phyloP scores from a whole-genome alignment of 2,113 vertebrate species.

The Blennius ocellaris region DNA sequence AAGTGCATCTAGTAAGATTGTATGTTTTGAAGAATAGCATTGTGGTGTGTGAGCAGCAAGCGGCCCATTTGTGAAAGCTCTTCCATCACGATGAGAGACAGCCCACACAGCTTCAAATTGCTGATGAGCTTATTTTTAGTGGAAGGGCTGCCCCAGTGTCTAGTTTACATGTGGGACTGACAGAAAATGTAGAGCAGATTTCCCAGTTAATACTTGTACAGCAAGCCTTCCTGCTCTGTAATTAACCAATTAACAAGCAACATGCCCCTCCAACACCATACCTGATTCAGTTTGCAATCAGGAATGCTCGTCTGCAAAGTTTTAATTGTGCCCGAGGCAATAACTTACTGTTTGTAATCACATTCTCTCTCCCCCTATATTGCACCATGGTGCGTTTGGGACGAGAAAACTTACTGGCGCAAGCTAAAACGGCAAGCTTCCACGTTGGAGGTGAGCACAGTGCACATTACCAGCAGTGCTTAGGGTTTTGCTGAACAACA shows the following conservation, averaged over 20 bases:
- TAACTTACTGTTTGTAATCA: slow-evolving; percentile 99
- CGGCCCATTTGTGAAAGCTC: slow-evolving; percentile 54
- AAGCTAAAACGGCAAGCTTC: slow-evolving; percentile 92
- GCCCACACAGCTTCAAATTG: slow-evolving; percentile 73
- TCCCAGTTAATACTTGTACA: slow-evolving; percentile 86
- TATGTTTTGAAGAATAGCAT: slow-evolving; percentile 31
- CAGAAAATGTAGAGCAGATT: slow-evolving; percentile 75
- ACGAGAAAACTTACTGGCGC: slow-evolving; percentile 89
- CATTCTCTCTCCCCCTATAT: slow-evolving; percentile 93
- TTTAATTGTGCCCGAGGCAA: slow-evolving; percentile 98
- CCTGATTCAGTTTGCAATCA: slow-evolving; percentile 96
- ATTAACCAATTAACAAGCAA: slow-evolving; percentile 98
- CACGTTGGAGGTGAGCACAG: slow-evolving; percentile 90
- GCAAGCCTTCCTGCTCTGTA: slow-evolving; percentile 86
- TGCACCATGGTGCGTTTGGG: slow-evolving; percentile 89
- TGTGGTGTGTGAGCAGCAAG: slow-evolving; percentile 43
- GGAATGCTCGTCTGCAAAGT: slow-evolving; percentile 95
- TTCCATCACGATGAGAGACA: slow-evolving; percentile 70
- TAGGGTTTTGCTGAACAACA: slow-evolving; percentile 90
- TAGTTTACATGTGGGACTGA: slow-evolving; percentile 67
- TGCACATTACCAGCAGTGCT: slow-evolving; percentile 89
- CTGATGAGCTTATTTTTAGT: slow-evolving; percentile 81
- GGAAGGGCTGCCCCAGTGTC: slow-evolving; percentile 69
- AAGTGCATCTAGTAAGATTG: slow-evolving; percentile 23
- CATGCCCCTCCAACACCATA: slow-evolving; percentile 88